Conservation (phyloP, 2,113 vertebrate genomes). For the Pangasianodon gigas region DNA sequence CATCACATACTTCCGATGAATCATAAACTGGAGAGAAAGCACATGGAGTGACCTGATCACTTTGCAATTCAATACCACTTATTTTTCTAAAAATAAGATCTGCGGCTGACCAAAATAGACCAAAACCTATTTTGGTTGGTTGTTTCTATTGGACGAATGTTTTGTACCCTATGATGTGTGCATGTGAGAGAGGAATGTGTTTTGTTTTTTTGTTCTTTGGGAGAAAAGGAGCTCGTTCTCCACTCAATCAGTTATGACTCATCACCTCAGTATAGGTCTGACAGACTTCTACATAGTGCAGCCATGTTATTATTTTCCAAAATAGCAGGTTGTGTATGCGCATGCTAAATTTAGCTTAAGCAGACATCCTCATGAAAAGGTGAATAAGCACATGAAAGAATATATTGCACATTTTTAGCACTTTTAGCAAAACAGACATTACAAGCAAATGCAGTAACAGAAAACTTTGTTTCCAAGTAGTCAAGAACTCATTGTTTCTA, state of each 20-base stretch:
- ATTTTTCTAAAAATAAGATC: slow-evolving; percentile 70
- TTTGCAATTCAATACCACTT: slow-evolving; percentile 70
- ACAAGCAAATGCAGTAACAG: not conserved
- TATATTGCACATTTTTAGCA: not conserved
- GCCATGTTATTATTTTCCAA: slow-evolving; percentile 16
- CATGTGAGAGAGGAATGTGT: slow-evolving; percentile 47
- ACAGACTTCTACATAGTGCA: slow-evolving; percentile 26
- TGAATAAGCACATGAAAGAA: not conserved
- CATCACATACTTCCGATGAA: slow-evolving; percentile 72
- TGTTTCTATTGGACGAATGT: slow-evolving; percentile 73
- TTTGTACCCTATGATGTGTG: slow-evolving; percentile 55
- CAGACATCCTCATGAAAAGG: slow-evolving; percentile 1
- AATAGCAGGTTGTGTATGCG: not conserved
- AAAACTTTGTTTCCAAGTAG: not conserved
- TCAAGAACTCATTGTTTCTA: not conserved
- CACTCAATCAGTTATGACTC: slow-evolving; percentile 60
- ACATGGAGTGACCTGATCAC: slow-evolving; percentile 69
- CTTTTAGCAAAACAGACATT: not conserved
- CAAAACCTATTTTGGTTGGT: slow-evolving; percentile 71
- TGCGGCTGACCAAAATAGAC: slow-evolving; percentile 72
- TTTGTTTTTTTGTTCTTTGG: slow-evolving; percentile 56
- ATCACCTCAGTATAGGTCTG: slow-evolving; percentile 38
- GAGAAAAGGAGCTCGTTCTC: slow-evolving; percentile 43
- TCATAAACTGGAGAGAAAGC: slow-evolving; percentile 59
- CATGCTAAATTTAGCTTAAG: slow-evolving; percentile 2